These are phyloP conservation scores for Cepphus grylle DNA, from an alignment of 2,113 vertebrate species.

Conservation along the genomic window DNA sequence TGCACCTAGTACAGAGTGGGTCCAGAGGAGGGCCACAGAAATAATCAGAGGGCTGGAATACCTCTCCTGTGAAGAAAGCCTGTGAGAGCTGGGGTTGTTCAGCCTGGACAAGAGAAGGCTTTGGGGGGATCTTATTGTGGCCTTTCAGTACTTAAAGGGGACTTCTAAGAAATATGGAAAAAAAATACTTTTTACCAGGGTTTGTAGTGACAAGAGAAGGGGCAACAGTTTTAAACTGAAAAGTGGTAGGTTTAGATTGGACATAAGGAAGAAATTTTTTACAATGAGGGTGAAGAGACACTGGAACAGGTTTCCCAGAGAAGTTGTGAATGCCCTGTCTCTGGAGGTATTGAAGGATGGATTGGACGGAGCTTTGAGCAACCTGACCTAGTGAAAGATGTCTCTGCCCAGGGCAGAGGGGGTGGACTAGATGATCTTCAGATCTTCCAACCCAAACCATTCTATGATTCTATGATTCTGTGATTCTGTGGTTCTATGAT, in stretches of 20 bases:
- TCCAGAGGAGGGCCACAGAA: neutral
- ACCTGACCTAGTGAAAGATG: neutral
- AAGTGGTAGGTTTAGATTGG: neutral
- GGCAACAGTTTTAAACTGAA: neutral
- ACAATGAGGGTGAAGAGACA: neutral
- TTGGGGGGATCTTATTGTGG: neutral
- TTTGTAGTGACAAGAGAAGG: neutral
- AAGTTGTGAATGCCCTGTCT: rapidly evolving
- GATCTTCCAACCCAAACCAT: neutral
- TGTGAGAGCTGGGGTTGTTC: neutral
- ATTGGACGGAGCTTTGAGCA: neutral
- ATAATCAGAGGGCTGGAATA: neutral
- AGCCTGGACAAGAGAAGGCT: neutral
- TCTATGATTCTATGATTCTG: neutral
- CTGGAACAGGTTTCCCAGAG: neutral
- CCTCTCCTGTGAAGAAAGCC: neutral
- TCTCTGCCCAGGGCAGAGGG: neutral
- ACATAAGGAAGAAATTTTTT: neutral
- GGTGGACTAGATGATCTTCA: neutral
- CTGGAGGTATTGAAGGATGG: neutral
- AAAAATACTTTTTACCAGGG: neutral
- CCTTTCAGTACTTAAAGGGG: neutral
- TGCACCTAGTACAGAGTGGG: neutral
- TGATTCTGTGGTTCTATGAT: neutral
- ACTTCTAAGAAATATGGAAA: neutral